A percentile compares a stretch with the other conserved stretches of the same genome.
These are phyloP conservation scores for Orcinus orca DNA, from an alignment of 2,113 vertebrate species.

Conservation along the genomic window DNA sequence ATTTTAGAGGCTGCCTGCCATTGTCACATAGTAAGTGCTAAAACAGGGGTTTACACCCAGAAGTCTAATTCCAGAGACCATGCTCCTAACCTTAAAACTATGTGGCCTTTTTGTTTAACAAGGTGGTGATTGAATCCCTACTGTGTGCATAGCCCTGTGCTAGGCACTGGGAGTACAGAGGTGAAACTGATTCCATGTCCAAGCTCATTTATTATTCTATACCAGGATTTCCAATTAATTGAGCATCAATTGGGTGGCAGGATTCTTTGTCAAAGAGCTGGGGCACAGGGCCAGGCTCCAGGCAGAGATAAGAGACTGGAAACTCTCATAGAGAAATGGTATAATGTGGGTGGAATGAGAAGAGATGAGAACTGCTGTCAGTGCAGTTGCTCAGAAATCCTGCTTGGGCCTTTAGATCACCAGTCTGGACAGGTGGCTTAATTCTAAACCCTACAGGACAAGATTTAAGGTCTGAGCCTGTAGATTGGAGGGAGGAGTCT, in stretches of 20 bases:
- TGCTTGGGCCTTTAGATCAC: background rate
- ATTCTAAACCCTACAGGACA: background rate
- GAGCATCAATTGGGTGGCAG: background rate
- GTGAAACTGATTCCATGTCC: background rate
- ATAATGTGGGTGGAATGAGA: background rate
- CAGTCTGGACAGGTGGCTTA: background rate
- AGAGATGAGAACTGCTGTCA: background rate
- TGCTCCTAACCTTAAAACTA: background rate
- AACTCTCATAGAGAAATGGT: background rate
- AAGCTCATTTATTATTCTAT: background rate
- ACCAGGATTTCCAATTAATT: conserved; percentile 19
- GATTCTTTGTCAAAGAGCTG: background rate
- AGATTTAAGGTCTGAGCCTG: background rate
- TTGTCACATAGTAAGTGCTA: background rate
- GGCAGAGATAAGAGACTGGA: background rate
- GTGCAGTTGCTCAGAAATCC: background rate
- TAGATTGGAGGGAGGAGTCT: background rate
- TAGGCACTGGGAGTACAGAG: background rate
- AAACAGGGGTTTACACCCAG: background rate
- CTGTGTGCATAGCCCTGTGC: background rate
- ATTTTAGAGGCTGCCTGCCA: background rate
- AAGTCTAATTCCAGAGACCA: background rate
- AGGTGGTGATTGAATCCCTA: background rate
- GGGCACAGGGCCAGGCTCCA: background rate
- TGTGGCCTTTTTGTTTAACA: conserved; percentile 20